Percentiles rank a stretch among this genome's conserved stretches.
These are phyloP conservation scores for Hesperophylax magnus DNA, from an alignment of 1,140 invertebrate genomes.

Conservation along the genomic window DNA sequence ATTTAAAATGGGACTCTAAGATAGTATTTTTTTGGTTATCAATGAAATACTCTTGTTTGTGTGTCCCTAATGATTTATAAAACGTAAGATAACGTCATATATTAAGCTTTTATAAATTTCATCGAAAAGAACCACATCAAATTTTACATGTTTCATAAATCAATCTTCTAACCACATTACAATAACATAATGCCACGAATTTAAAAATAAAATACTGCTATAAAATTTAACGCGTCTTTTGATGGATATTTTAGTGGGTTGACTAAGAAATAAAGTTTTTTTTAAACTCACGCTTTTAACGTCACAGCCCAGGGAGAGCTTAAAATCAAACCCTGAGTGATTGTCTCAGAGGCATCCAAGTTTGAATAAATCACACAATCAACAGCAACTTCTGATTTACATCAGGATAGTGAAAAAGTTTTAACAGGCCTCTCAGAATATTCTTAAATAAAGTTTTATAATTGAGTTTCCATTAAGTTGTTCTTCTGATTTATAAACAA, in stretches of 20 bases:
- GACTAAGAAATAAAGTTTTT: background rate
- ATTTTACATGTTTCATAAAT: no score
- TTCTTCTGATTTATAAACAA: slow-evolving; percentile 1
- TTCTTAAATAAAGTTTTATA: slow-evolving; percentile 37
- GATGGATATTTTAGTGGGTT: background rate
- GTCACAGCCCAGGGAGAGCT: background rate
- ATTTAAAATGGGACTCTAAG: no score
- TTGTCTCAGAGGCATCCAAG: slow-evolving; percentile 13
- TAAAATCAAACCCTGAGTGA: slow-evolving; percentile 14
- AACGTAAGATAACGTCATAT: no score
- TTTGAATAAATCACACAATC: slow-evolving; percentile 33
- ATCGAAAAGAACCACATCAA: no score
- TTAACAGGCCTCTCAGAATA: slow-evolving; percentile 20
- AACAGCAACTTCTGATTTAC: slow-evolving; percentile 36
- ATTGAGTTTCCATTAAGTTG: slow-evolving; percentile 29
- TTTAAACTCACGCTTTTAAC: background rate
- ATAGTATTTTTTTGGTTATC: no score
- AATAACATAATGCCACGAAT: background rate
- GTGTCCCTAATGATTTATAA: no score
- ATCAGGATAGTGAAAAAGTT: slow-evolving; percentile 40
- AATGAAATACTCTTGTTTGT: no score
- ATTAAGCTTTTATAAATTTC: no score
- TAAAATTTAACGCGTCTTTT: background rate
- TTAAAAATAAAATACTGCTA: background rate
- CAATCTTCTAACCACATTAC: background rate